Evolutionary conservation across 2,113 vertebrate genomes (phyloP).

Genomic region (Aplodontia rufa): DNA sequence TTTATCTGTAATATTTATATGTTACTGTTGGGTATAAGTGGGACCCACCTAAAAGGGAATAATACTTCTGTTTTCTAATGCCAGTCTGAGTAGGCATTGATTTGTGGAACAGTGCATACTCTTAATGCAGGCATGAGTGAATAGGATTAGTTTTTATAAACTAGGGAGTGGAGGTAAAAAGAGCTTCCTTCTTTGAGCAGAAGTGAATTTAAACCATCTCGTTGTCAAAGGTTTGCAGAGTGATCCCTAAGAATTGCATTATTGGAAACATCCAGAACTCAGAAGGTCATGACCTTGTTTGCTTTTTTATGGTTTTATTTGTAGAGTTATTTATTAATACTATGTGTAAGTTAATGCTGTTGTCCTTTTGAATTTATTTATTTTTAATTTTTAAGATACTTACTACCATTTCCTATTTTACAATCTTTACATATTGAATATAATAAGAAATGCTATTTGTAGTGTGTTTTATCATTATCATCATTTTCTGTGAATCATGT

Average conservation of each 20-base stretch:
- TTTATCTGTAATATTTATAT: slow-evolving; percentile 10
- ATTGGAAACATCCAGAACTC: neutral
- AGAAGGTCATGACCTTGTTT: neutral
- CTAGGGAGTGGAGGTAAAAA: neutral
- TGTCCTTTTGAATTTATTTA: slow-evolving; percentile 29
- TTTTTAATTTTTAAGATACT: slow-evolving; percentile 1
- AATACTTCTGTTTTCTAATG: neutral
- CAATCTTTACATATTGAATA: neutral
- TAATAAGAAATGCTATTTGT: neutral
- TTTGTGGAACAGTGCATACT: neutral
- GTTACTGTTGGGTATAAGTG: slow-evolving; percentile 15
- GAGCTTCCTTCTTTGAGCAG: slow-evolving; percentile 26
- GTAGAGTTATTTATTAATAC: slow-evolving; percentile 12
- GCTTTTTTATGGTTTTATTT: slow-evolving; percentile 21
- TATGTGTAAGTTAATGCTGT: neutral
- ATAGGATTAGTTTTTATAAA: neutral
- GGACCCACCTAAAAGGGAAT: slow-evolving; percentile 18
- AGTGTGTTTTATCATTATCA: neutral
- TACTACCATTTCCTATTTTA: slow-evolving; percentile 25
- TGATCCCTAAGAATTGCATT: neutral
- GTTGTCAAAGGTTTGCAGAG: neutral
- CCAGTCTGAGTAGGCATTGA: neutral
- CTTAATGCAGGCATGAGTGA: neutral
- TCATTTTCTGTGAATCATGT: slow-evolving; percentile 25
- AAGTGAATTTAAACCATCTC: neutral